Evolutionary conservation across 2,113 vertebrate species (phyloP).

Genomic region (Vulpes lagopus): DNA sequence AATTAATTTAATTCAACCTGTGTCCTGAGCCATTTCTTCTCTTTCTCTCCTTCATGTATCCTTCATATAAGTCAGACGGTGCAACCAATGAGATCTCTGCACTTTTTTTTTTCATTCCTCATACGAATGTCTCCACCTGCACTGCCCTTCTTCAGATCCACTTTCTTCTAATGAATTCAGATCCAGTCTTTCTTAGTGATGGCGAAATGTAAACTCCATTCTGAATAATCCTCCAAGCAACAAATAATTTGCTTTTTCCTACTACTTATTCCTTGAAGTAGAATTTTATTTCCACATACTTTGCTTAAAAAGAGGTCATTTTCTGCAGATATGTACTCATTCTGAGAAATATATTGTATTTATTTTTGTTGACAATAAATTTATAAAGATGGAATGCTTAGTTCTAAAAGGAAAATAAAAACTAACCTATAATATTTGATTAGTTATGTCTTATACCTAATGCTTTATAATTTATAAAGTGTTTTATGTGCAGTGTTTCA

Average conservation of each 20-base stretch:
- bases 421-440: neutral
- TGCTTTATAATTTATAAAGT: neutral
- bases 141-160: neutral
- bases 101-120: no score
- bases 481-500: neutral
- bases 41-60: neutral
- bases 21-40: neutral
- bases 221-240: neutral
- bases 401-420: neutral
- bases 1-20: neutral
- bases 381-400: neutral
- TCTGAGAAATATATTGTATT: neutral
- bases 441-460: neutral
- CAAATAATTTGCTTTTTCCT: no score
- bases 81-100: rapidly evolving
- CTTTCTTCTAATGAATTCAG: neutral
- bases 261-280: neutral
- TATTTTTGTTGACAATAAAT: neutral
- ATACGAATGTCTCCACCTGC: neutral
- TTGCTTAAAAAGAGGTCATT: neutral
- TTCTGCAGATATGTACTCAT: neutral
- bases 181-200: neutral
- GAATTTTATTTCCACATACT: neutral
- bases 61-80: neutral
- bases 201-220: neutral